These are phyloP conservation scores for Nannospalax galili DNA, from an alignment of 2,113 vertebrate species.

Conservation along the genomic window DNA sequence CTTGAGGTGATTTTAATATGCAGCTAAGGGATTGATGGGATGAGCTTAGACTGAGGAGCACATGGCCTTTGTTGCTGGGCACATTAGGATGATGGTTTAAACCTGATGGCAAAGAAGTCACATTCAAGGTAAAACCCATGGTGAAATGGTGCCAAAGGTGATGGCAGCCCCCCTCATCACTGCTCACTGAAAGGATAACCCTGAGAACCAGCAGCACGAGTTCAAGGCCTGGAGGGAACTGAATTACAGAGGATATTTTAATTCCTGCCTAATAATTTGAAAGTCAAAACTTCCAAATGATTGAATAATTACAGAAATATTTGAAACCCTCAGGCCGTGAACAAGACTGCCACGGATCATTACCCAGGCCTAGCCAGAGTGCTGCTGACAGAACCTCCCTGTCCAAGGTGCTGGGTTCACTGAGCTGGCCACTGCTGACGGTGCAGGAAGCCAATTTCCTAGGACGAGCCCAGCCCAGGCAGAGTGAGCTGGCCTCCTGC, in stretches of 20 bases:
- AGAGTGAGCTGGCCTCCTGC: slow-evolving; percentile 21
- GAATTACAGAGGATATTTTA: slow-evolving; percentile 70
- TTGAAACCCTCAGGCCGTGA: slow-evolving; percentile 55
- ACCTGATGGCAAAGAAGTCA: slow-evolving; percentile 21
- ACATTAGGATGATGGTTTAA: background rate
- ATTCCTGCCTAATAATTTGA: slow-evolving; percentile 67
- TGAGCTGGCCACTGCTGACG: background rate
- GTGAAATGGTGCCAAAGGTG: slow-evolving; percentile 9
- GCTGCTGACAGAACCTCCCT: background rate
- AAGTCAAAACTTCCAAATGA: slow-evolving; percentile 71
- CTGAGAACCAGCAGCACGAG: background rate
- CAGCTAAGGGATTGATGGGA: background rate
- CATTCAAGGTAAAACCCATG: background rate
- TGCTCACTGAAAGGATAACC: background rate
- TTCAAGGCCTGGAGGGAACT: slow-evolving; percentile 59
- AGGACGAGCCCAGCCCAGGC: background rate
- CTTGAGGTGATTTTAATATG: background rate
- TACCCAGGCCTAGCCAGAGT: slow-evolving; percentile 19
- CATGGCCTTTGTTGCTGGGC: background rate
- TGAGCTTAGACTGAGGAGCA: background rate
- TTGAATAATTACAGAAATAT: slow-evolving; percentile 67
- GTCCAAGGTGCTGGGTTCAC: slow-evolving; percentile 41
- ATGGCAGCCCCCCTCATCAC: background rate
- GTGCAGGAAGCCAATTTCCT: background rate
- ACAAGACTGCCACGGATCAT: slow-evolving; percentile 53